Evolutionary conservation across 2,797 vertebrate genomes (phyloP).

Genomic region (Phoeniculus purpureus): DNA sequence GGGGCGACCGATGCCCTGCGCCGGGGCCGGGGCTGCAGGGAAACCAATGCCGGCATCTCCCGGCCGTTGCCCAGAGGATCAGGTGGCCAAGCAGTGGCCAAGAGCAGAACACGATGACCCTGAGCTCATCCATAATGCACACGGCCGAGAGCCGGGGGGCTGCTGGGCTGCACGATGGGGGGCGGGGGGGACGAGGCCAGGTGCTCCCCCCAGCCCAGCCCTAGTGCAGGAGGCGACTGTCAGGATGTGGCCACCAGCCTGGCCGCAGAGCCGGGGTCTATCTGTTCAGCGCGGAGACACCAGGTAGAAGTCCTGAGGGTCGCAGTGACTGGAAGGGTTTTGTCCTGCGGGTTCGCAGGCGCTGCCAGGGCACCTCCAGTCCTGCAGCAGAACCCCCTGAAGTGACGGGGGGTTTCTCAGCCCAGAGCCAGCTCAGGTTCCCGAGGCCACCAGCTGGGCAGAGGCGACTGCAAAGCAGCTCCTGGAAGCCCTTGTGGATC

Average conservation of each 20-base stretch:
- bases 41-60: not conserved
- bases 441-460: not conserved
- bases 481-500: not conserved
- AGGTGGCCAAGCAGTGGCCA: not conserved
- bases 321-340: not conserved
- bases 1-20: not conserved
- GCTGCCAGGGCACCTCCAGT: accelerated
- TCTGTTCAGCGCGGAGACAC: not conserved
- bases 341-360: not conserved
- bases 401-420: not conserved
- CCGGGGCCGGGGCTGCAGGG: not conserved
- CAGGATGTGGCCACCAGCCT: accelerated
- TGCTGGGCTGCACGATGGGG: not conserved
- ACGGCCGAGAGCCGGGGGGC: accelerated
- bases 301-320: too few species aligned
- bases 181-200: not conserved
- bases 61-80: not conserved
- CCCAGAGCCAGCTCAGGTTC: not conserved
- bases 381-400: not conserved
- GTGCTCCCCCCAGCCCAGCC: not conserved
- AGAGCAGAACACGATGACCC: slow-evolving; percentile 27
- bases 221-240: not conserved
- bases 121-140: slow-evolving; percentile 43
- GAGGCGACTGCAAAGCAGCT: not conserved
- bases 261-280: not conserved